Evolutionary conservation across 2,888 invertebrate genomes (phyloP).

Genomic region (Deilephila porcellus): DNA sequence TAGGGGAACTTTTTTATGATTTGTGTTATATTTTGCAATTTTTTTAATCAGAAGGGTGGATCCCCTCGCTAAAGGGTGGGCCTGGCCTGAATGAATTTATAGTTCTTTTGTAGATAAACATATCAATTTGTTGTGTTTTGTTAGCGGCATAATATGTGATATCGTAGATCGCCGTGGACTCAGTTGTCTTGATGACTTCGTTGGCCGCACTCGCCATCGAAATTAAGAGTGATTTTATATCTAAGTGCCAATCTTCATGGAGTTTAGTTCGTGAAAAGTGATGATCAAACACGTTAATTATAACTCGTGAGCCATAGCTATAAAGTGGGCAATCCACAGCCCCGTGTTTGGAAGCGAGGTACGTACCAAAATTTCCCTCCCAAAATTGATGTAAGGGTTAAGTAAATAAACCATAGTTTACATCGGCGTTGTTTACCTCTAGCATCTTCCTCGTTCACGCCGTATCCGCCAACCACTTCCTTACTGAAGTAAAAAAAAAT

Average conservation of each 20-base stretch:
- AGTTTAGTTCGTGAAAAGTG: slow-evolving; percentile 41
- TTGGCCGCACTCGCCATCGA: slow-evolving; percentile 58
- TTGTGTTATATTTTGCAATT: slow-evolving; percentile 83
- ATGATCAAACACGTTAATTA: slow-evolving; percentile 2
- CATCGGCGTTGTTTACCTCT: slow-evolving; percentile 57
- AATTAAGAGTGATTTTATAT: slow-evolving; percentile 63
- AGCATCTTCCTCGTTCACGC: slow-evolving; percentile 58
- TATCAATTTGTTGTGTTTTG: slow-evolving; percentile 85
- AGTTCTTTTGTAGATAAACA: slow-evolving; percentile 82
- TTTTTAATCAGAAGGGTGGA: slow-evolving; percentile 81
- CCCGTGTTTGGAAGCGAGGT: slow-evolving; percentile 17
- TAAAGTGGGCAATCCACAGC: slow-evolving; percentile 5
- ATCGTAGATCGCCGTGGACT: slow-evolving; percentile 62
- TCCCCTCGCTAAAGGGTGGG: slow-evolving; percentile 83
- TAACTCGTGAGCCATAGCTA: slow-evolving; percentile 10
- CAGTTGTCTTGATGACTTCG: slow-evolving; percentile 73
- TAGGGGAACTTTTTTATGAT: slow-evolving; percentile 75
- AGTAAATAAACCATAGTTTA: slow-evolving; percentile 57
- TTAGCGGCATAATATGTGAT: slow-evolving; percentile 75
- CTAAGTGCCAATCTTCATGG: slow-evolving; percentile 42
- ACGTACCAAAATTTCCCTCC: slow-evolving; percentile 28
- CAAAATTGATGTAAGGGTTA: slow-evolving; percentile 45
- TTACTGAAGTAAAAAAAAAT: slow-evolving; percentile 63
- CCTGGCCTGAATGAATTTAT: slow-evolving; percentile 78
- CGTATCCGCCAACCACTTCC: slow-evolving; percentile 79